Percentiles rank a stretch among this genome's conserved stretches.
Conservation (phyloP, 1,140 invertebrate genomes). For the Caerostris extrusa region DNA sequence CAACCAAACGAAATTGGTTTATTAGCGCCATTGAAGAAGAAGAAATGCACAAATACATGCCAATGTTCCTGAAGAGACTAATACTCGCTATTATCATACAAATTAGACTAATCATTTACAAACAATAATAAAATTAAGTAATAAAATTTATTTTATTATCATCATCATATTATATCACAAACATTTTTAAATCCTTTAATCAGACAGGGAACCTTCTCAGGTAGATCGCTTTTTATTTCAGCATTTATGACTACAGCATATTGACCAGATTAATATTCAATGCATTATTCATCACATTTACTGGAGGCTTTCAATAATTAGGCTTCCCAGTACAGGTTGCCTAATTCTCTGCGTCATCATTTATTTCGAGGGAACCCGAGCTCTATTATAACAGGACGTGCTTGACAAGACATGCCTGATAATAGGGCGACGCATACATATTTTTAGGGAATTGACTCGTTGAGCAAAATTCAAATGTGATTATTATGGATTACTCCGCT, state of each 20-base stretch:
- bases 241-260: neutral
- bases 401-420: neutral
- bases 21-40: too few relatives aligned
- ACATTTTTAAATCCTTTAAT: too few relatives aligned
- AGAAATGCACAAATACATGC: too few relatives aligned
- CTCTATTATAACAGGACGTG: neutral
- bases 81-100: too few relatives aligned
- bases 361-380: neutral
- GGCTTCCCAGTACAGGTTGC: neutral
- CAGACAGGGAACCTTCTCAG: too few relatives aligned
- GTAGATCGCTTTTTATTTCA: neutral
- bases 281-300: conserved; percentile 1
- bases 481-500: neutral
- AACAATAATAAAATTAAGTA: too few relatives aligned
- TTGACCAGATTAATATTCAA: neutral
- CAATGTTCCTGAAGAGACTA: too few relatives aligned
- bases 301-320: conserved; percentile 15
- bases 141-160: too few relatives aligned
- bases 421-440: neutral
- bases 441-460: neutral
- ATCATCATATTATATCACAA: too few relatives aligned
- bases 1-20: too few relatives aligned
- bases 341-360: neutral
- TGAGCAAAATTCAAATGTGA: neutral
- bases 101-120: too few relatives aligned